A percentile compares a stretch with the other conserved stretches of the same genome.
phyloP scores from a whole-genome alignment of 2,888 invertebrate genomes.

The Tethea ocularis region DNA sequence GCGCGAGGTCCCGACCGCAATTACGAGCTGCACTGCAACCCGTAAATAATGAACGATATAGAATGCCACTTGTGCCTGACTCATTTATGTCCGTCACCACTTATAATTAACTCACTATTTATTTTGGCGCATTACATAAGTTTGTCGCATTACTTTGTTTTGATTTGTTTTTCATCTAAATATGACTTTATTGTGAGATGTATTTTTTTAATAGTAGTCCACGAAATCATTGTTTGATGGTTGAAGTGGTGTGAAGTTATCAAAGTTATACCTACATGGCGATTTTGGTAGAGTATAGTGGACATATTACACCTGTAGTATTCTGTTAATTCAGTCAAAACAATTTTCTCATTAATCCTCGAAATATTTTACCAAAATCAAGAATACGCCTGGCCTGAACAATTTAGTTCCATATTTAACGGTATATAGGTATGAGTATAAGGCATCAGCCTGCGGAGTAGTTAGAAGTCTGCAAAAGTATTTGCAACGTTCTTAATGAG shows the following conservation, averaged over 20 bases:
- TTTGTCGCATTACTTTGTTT: background rate
- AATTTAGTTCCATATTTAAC: too few relatives aligned
- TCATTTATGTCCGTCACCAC: slow-evolving; percentile 59
- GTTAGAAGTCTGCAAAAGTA: slow-evolving; percentile 61
- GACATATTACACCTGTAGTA: too few relatives aligned
- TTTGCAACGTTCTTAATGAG: slow-evolving; percentile 28
- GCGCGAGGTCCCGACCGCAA: slow-evolving; percentile 79
- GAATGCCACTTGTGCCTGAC: slow-evolving; percentile 68
- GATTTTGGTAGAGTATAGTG: too few relatives aligned
- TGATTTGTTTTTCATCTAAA: background rate
- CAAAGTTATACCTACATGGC: too few relatives aligned
- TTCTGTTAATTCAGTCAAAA: background rate
- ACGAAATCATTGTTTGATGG: background rate
- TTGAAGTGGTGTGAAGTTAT: too few relatives aligned
- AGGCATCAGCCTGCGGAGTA: slow-evolving; percentile 30
- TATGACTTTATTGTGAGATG: too few relatives aligned
- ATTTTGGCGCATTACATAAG: slow-evolving; percentile 10
- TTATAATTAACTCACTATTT: slow-evolving; percentile 25
- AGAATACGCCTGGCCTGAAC: too few relatives aligned
- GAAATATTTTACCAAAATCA: background rate
- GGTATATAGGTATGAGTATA: background rate
- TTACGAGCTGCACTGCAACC: slow-evolving; percentile 68
- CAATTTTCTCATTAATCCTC: background rate
- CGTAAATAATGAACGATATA: slow-evolving; percentile 79
- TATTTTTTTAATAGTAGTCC: background rate